A percentile compares a stretch with the other conserved stretches of the same genome.
Conservation (phyloP, 2,888 invertebrate genomes). For the Morpho helenor region DNA sequence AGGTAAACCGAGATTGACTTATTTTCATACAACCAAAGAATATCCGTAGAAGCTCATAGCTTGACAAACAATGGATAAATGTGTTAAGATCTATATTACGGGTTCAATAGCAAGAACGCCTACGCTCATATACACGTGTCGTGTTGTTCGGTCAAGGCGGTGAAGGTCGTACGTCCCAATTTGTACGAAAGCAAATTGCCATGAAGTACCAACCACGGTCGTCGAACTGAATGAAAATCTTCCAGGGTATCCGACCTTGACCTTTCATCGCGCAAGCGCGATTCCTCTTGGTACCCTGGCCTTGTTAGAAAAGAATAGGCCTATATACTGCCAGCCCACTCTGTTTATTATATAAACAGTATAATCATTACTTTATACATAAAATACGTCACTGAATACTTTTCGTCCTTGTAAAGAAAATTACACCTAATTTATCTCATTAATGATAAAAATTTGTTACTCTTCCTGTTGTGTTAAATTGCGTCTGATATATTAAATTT, state of each 20-base stretch:
- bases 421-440: not conserved
- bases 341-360: constrained; percentile 21
- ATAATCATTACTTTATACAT: constrained; percentile 7
- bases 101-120: constrained; percentile 44
- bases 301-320: constrained; percentile 60
- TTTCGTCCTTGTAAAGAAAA: constrained; percentile 1
- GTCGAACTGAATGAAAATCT: constrained; percentile 71
- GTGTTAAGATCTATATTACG: constrained; percentile 12
- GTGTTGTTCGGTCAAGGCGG: constrained; percentile 51
- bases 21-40: constrained; percentile 4
- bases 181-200: constrained; percentile 57
- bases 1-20: too few species aligned
- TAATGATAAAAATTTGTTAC: constrained; percentile 1
- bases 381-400: not conserved
- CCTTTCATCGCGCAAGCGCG: constrained; percentile 74
- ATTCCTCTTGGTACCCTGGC: constrained; percentile 68
- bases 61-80: constrained; percentile 14
- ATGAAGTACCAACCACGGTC: constrained; percentile 67
- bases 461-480: too few species aligned
- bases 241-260: constrained; percentile 74
- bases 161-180: constrained; percentile 58
- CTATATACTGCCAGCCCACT: constrained; percentile 37
- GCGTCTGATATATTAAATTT: not conserved
- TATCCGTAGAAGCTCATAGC: not conserved
- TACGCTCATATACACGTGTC: constrained; percentile 65